Evolutionary conservation across 2,888 invertebrate genomes (phyloP).

Genomic region (Macrosiphum euphorbiae): DNA sequence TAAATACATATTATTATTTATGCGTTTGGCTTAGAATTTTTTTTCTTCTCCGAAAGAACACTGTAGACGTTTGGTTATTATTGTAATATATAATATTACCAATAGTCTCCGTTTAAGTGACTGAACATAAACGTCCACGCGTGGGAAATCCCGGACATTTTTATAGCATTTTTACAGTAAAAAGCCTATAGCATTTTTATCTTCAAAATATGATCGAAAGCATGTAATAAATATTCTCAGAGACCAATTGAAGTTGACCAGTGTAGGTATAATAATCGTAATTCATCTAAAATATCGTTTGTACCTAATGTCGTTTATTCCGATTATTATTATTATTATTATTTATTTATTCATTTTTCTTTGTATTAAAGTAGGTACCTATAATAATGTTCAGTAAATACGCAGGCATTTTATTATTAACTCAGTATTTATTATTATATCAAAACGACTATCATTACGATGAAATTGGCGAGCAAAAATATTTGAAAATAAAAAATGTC

Average conservation of each 20-base stretch:
- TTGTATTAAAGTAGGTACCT: neutral
- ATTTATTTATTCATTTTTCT: slow-evolving; percentile 17
- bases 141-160: slow-evolving; percentile 11
- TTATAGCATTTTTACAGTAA: slow-evolving; percentile 13
- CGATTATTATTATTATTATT: neutral
- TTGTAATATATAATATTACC: neutral
- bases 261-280: neutral
- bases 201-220: slow-evolving; percentile 15
- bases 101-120: slow-evolving; percentile 17
- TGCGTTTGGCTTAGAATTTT: neutral
- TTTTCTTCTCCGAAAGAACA: neutral
- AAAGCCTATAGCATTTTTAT: slow-evolving; percentile 9
- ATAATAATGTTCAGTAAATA: neutral
- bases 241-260: neutral
- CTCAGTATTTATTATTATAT: neutral
- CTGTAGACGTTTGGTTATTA: neutral
- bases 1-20: slow-evolving; percentile 37
- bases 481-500: neutral
- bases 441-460: neutral
- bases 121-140: neutral
- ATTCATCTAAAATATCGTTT: neutral
- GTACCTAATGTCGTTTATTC: neutral
- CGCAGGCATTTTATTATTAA: neutral
- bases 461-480: neutral
- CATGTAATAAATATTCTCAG: neutral